Base-by-base conservation (phyloP, 2,113 vertebrate genomes). In the Engystomops pustulosus region DNA sequence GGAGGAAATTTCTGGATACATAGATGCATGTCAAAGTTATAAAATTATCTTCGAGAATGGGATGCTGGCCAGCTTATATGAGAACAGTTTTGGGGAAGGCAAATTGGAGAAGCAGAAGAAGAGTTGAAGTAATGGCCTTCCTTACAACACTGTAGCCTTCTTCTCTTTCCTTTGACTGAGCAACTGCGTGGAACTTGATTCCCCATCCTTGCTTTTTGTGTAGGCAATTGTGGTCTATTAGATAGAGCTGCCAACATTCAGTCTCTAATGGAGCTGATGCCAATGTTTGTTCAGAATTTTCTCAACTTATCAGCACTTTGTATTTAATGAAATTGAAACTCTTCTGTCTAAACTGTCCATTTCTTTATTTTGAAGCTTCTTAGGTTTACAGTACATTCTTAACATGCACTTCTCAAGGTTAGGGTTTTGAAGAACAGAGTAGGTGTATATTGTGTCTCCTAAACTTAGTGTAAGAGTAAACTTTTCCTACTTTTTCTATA, bases 151-250 rank as follows among this genome's bases (percentile, higher is more conserved):
- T 25, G 55, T 27, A 60, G 8, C 55, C 55, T 60, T 58, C 23
- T 58, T 27, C 55, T 60, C 55, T 60, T 25, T 27, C n/a, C 55
- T 25, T 60, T 60, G 55, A 60, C 23, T 25, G 27, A 60, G n/a
- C n/a, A 60, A 60, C 55, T 25, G 55, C 10, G 3, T 60, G 23
- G 55, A 60, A 60, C 27, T 23, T 55, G 53, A 55, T 55, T 23
- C 53, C 53, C 53, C 53, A 3, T 55, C 20, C 20, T 23, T 23
- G 53, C 53, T 55, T 55, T n/a, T 53, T 55, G 53, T 55, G 53
- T 23, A 23, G 17, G n/a, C 20, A 55, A 55, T 55, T 60, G 55
- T 60, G 55, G 55, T 60, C 55, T 60, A 60, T 60, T 60, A 60
- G 23, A 23, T 60, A 60, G 23, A 60, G 10, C 23, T 25, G 55